Conservation (phyloP, 2,797 vertebrate genomes). For the Craterocephalus amniculus region DNA sequence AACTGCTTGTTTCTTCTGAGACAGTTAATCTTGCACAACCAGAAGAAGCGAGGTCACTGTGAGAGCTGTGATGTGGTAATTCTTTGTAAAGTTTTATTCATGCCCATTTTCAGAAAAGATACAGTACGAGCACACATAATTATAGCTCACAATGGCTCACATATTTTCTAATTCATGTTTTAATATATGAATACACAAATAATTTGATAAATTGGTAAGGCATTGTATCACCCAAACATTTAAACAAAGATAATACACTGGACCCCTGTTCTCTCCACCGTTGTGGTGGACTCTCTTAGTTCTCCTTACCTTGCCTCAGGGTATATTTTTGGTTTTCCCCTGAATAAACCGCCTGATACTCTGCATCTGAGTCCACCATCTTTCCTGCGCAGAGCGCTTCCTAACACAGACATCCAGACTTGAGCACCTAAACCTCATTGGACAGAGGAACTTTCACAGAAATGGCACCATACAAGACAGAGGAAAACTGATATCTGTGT, state of each 20-base stretch:
- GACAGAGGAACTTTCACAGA: constrained; percentile 16
- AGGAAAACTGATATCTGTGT: neutral
- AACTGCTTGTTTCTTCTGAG: neutral
- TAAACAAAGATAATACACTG: constrained; percentile 26
- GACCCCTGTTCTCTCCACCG: too few relatives aligned
- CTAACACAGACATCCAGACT: constrained; percentile 27
- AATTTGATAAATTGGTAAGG: neutral
- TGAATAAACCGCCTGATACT: too few relatives aligned
- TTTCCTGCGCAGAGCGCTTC: too few relatives aligned
- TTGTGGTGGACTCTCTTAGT: too few relatives aligned
- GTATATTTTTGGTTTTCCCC: too few relatives aligned
- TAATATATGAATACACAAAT: neutral
- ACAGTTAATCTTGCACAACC: neutral
- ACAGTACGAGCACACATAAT: neutral
- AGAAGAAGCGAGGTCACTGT: neutral
- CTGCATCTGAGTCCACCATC: too few relatives aligned
- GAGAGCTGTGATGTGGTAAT: neutral
- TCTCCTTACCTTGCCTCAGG: too few relatives aligned
- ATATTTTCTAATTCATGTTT: neutral
- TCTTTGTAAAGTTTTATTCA: neutral
- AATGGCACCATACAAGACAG: constrained; percentile 10
- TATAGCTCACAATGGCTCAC: neutral
- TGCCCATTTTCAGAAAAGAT: neutral
- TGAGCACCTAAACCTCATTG: constrained; percentile 32
- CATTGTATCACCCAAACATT: constrained; percentile 1